Base-by-base conservation (phyloP, 2,113 vertebrate genomes). In the Mastomys coucha region DNA sequence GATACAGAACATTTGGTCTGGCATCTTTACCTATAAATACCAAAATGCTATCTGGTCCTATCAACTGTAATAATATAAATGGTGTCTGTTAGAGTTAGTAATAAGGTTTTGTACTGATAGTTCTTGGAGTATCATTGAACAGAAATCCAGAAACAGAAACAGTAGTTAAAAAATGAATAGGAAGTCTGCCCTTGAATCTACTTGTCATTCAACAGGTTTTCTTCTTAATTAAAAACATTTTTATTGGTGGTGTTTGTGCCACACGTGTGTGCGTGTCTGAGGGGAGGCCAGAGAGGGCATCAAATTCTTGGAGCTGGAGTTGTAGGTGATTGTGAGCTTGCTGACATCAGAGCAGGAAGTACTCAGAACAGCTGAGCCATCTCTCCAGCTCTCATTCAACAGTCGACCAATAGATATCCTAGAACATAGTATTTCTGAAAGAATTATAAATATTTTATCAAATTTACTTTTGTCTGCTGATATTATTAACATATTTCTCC, bases 341-440 rank as follows among this genome's bases (percentile, higher is more conserved):
- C 84, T 67, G 22, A 51, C 24, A 22, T 49, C 17, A 49, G 28
- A 67, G 28, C 63, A 33, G 28, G 28, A 49, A 33, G 11, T 49
- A 45, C 17, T 67, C 60, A 67, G 31, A 67, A 49, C 63, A 49
- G 60, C 63, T 49, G 39, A 36, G 42, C 42, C 63, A 51, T 69
- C 42, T 67, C 39, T 42, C 16, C 12, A 36, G 42, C 63, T 85
- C 42, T 31, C 65, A 51, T 24, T 51, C 17, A 87, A 26, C 65
- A 87, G 4, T 84, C 75, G 77, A 91, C 70, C 7, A 94, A 0
- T 93, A 91, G 88, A 42, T 89, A 69, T 72, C 4, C 13, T 86
- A 91, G 58, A 81, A 89, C 9, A 28, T 45, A 85, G 14, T 88
- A 51, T 96, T 88, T 97, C 87, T 95, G 56, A 96, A n/a, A 97